phyloP scores from a whole-genome alignment of 2,888 invertebrate species.

The Pseudococcus viburni region DNA sequence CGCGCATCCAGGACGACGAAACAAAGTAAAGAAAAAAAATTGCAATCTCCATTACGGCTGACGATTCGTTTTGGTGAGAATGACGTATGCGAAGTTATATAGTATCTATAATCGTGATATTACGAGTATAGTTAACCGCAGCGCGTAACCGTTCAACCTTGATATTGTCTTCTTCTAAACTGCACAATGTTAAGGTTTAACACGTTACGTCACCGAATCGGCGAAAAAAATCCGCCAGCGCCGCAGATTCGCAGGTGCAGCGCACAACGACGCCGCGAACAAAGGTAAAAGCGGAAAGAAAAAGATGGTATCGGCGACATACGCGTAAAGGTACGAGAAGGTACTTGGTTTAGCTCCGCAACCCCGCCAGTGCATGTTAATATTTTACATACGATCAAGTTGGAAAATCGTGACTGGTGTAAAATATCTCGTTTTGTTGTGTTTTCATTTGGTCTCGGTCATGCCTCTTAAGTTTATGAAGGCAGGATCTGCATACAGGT shows the following conservation, averaged over 20 bases:
- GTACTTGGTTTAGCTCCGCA: too few species aligned
- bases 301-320: neutral
- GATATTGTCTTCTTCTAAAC: neutral
- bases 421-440: neutral
- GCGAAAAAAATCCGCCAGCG: neutral
- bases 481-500: neutral
- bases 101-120: neutral
- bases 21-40: neutral
- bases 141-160: neutral
- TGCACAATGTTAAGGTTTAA: conserved; percentile 25
- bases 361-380: too few species aligned
- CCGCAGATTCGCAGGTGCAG: neutral
- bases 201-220: neutral
- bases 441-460: neutral
- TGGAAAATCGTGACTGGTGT: conserved; percentile 5
- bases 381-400: too few species aligned
- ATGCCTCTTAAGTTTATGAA: too few species aligned
- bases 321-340: neutral
- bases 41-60: neutral
- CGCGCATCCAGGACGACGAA: too few species aligned
- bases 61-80: conserved; percentile 13
- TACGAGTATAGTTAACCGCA: conserved; percentile 12
- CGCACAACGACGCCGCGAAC: neutral
- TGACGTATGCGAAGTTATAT: neutral
- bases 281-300: neutral